These are phyloP conservation scores for Fragum whitleyi DNA, from an alignment of 2,888 invertebrate species.

Conservation along the genomic window DNA sequence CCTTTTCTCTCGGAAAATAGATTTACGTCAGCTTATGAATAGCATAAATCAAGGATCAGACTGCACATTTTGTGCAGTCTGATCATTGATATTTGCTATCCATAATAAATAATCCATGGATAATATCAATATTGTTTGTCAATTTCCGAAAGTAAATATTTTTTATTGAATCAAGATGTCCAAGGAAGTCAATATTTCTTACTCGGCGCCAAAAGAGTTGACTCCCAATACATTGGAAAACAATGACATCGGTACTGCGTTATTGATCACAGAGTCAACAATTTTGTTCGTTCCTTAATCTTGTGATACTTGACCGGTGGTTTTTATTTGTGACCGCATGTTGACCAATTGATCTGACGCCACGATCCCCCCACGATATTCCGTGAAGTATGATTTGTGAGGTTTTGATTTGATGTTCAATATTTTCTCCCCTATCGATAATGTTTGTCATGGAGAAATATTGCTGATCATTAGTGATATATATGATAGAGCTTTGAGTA, in stretches of 20 bases:
- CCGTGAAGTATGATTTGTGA: slow-evolving; percentile 1
- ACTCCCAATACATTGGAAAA: background rate
- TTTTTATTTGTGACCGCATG: background rate
- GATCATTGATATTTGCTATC: background rate
- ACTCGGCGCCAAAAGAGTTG: background rate
- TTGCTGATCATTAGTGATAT: background rate
- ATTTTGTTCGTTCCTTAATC: background rate
- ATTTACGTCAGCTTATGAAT: background rate
- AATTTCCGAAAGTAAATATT: background rate
- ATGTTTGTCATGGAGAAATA: background rate
- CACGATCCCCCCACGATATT: background rate
- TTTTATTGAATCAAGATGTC: too few relatives aligned
- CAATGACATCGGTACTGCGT: background rate
- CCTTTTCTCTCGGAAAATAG: background rate
- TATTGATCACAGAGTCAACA: background rate
- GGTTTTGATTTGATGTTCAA: background rate
- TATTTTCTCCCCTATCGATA: background rate
- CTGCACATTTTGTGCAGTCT: background rate
- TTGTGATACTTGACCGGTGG: background rate
- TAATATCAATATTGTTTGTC: background rate
- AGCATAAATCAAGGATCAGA: background rate
- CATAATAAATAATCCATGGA: background rate
- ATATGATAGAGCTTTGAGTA: too few relatives aligned
- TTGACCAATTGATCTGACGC: background rate
- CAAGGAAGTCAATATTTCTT: background rate